phyloP scores from a whole-genome alignment of 2,888 invertebrate genomes.

The Sinhomidia bicolor region DNA sequence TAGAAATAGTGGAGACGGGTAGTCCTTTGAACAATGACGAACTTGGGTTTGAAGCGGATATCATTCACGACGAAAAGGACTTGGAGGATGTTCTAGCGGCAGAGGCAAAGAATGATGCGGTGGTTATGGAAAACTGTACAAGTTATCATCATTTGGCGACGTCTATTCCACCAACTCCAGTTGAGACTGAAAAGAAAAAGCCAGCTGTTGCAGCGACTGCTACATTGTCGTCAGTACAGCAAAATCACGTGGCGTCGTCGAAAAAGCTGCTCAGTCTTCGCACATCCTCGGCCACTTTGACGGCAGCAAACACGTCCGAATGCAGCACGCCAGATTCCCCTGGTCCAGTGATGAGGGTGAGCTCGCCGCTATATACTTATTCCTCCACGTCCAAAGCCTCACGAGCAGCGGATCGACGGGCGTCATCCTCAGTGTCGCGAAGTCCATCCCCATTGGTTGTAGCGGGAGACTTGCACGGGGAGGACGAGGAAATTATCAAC shows the following conservation, averaged over 20 bases:
- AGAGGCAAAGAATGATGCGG: constrained; percentile 53
- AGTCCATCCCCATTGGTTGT: constrained; percentile 74
- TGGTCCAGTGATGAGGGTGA: constrained; percentile 81
- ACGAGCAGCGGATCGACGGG: neutral
- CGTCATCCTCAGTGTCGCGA: constrained; percentile 44
- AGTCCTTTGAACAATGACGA: constrained; percentile 77
- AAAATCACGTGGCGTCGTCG: constrained; percentile 53
- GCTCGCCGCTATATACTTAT: constrained; percentile 90
- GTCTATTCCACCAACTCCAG: neutral
- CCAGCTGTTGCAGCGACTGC: neutral
- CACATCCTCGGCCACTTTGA: neutral
- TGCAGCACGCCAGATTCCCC: constrained; percentile 73
- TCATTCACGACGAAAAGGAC: constrained; percentile 80
- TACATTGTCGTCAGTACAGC: neutral
- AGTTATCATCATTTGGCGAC: constrained; percentile 43
- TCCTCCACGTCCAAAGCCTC: neutral
- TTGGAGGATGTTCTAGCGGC: constrained; percentile 78
- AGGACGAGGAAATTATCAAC: constrained; percentile 80
- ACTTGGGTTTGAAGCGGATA: constrained; percentile 78
- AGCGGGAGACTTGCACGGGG: constrained; percentile 78
- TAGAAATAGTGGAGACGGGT: constrained; percentile 77
- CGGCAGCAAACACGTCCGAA: neutral
- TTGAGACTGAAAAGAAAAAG: neutral
- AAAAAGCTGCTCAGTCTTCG: constrained; percentile 10
- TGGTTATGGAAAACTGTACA: constrained; percentile 42